phyloP scores from a whole-genome alignment of 2,797 vertebrate species.

The Toxotes lorentzi region DNA sequence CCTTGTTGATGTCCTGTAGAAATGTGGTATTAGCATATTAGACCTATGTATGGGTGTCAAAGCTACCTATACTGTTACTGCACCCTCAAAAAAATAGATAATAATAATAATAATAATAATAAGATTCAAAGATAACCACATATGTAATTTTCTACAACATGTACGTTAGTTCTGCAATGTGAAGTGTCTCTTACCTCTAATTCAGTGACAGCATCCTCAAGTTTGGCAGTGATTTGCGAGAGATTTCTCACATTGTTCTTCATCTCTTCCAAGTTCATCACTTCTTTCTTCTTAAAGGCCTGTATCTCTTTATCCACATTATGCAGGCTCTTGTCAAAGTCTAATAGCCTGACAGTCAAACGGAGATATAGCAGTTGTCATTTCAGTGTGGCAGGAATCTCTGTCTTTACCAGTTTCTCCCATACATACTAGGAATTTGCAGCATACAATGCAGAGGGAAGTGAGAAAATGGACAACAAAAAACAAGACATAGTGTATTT shows the following conservation, averaged over 20 bases:
- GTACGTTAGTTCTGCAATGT: neutral
- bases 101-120: too few species aligned
- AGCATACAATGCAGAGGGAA: neutral
- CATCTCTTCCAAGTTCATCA: constrained; percentile 86
- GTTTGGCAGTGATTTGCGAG: constrained; percentile 80
- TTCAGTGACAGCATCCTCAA: constrained; percentile 86
- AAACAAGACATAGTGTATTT: neutral
- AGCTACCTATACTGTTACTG: neutral
- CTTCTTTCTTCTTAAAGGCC: constrained; percentile 86
- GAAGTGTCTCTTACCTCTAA: constrained; percentile 84
- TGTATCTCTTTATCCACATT: constrained; percentile 84
- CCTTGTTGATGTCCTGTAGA: constrained; percentile 90
- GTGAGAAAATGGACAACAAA: too few species aligned
- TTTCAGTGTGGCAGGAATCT: neutral
- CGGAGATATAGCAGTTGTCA: neutral
- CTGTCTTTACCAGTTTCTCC: neutral
- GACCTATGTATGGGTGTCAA: neutral
- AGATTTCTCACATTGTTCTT: constrained; percentile 89
- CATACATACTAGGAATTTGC: neutral
- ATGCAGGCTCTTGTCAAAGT: constrained; percentile 84
- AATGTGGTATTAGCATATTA: neutral
- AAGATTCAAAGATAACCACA: neutral
- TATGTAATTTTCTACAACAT: neutral
- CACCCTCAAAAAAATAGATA: neutral
- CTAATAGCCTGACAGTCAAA: constrained; percentile 78